Conservation (phyloP, 1,140 invertebrate genomes). For the Apolygus lucorum region DNA sequence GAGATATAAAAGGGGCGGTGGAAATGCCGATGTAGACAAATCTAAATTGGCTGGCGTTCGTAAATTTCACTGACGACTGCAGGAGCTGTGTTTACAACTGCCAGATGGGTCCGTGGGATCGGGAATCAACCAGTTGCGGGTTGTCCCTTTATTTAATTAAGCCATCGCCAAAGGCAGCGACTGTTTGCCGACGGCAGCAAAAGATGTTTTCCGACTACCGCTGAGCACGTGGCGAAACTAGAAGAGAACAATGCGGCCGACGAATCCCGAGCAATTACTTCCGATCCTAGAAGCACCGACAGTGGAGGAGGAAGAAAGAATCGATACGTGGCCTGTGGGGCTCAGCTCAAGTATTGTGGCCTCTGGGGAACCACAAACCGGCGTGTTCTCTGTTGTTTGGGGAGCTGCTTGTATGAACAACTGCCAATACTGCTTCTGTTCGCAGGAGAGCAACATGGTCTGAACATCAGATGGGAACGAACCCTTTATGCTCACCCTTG, state of each 20-base stretch:
- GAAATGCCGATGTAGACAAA: too few species aligned
- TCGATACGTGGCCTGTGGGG: too few species aligned
- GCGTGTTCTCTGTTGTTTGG: background rate
- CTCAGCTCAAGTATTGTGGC: too few species aligned
- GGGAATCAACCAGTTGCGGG: background rate
- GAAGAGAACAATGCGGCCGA: background rate
- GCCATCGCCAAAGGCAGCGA: background rate
- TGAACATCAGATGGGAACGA: background rate
- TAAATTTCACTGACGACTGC: too few species aligned
- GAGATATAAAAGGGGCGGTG: too few species aligned
- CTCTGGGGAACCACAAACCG: background rate
- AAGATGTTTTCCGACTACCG: background rate
- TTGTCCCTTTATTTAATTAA: conserved; percentile 8
- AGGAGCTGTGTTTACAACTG: too few species aligned
- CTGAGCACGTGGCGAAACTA: background rate
- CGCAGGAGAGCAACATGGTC: background rate
- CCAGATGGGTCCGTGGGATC: too few species aligned
- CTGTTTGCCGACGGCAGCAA: background rate
- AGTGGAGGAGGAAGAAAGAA: background rate
- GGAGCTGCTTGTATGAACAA: conserved; percentile 7
- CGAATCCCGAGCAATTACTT: conserved; percentile 4
- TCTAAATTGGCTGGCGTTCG: too few species aligned
- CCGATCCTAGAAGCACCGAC: background rate
- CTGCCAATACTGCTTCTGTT: background rate
- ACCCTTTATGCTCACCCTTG: background rate